phyloP scores from a whole-genome alignment of 2,888 invertebrate genomes.

The Rhodophaea formosa region DNA sequence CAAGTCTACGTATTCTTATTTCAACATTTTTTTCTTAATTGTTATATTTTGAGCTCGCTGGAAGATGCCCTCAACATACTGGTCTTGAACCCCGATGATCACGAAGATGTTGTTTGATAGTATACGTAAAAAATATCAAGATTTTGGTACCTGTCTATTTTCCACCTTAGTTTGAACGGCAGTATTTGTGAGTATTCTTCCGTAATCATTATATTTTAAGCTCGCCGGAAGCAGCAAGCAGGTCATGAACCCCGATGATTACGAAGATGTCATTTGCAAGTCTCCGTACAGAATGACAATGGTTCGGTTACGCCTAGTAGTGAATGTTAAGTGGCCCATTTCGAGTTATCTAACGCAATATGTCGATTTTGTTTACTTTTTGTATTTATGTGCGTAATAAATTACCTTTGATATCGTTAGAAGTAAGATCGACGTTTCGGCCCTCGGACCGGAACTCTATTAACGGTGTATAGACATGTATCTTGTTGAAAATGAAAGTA shows the following conservation, averaged over 20 bases:
- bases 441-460: too few species aligned
- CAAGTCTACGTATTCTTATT: too few species aligned
- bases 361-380: neutral
- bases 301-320: constrained; percentile 43
- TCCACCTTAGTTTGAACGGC: too few species aligned
- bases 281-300: constrained; percentile 26
- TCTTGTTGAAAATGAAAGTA: too few species aligned
- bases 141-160: too few species aligned
- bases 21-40: too few species aligned
- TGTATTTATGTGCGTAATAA: neutral
- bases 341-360: constrained; percentile 37
- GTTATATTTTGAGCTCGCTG: constrained; percentile 20
- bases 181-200: neutral
- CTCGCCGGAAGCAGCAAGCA: constrained; percentile 33
- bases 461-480: too few species aligned
- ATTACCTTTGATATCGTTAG: too few species aligned
- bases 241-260: constrained; percentile 65
- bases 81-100: constrained; percentile 64
- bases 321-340: constrained; percentile 56
- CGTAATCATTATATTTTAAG: neutral
- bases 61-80: constrained; percentile 32
- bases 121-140: too few species aligned
- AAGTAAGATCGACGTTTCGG: too few species aligned
- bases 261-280: constrained; percentile 43
- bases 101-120: constrained; percentile 41